phyloP scores from a whole-genome alignment of 2,888 invertebrate species.

The Hydropsyche betteni region DNA sequence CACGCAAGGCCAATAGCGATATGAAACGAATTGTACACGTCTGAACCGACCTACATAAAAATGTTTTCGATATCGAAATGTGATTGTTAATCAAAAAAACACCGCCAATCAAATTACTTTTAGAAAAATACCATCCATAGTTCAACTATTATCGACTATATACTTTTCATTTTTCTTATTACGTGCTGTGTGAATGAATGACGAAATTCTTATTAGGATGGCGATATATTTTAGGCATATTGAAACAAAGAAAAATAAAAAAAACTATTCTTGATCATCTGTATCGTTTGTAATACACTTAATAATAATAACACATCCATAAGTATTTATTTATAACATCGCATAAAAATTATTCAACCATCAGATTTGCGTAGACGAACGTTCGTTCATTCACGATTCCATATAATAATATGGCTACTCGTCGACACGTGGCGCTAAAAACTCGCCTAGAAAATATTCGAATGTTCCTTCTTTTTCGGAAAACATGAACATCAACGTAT shows the following conservation, averaged over 20 bases:
- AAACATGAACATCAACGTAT: not conserved
- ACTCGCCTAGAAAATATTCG: not conserved
- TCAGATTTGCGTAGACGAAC: too few species aligned
- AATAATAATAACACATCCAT: too few species aligned
- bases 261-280: too few species aligned
- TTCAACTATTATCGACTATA: constrained; percentile 4
- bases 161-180: not conserved
- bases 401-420: constrained; percentile 8
- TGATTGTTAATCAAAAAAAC: not conserved
- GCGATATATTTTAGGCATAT: too few species aligned
- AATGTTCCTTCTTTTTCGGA: not conserved
- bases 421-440: constrained; percentile 19
- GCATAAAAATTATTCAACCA: too few species aligned
- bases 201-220: not conserved
- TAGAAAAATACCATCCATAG: not conserved
- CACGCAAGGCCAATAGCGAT: constrained; percentile 6
- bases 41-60: constrained; percentile 16
- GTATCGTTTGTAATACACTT: too few species aligned
- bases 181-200: not conserved
- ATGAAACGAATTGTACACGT: constrained; percentile 8
- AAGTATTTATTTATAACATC: too few species aligned
- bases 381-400: constrained; percentile 18
- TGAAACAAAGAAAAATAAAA: too few species aligned
- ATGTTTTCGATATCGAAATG: not conserved
- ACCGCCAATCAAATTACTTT: constrained; percentile 19